Percentiles rank a stretch among this genome's conserved stretches.
Conservation (phyloP, 2,888 invertebrate species). For the Anodontia alba region DNA sequence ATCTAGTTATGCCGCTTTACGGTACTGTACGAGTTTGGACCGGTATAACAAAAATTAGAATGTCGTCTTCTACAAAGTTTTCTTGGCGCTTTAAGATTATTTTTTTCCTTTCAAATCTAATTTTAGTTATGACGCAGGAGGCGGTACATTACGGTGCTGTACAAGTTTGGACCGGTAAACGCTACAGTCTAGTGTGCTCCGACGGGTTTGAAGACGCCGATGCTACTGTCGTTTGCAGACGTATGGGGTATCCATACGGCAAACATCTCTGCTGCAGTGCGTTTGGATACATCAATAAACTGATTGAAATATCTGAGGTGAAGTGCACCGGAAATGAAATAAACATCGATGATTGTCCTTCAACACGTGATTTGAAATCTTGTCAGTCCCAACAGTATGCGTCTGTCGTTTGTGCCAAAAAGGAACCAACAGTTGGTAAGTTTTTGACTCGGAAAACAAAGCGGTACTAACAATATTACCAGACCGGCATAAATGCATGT, state of each 20-base stretch:
- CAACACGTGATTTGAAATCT: slow-evolving; percentile 18
- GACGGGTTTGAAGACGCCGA: slow-evolving; percentile 89
- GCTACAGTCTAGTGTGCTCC: slow-evolving; percentile 87
- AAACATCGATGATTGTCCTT: slow-evolving; percentile 59
- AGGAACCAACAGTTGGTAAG: slow-evolving; percentile 46
- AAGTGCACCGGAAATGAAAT: slow-evolving; percentile 85
- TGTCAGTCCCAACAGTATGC: slow-evolving; percentile 69
- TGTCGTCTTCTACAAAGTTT: no score
- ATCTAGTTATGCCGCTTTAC: slow-evolving; percentile 58
- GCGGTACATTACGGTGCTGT: slow-evolving; percentile 66
- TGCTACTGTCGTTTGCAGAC: slow-evolving; percentile 86
- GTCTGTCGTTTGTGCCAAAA: slow-evolving; percentile 75
- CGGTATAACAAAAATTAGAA: no score
- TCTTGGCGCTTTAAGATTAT: no score
- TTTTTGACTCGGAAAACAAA: not conserved
- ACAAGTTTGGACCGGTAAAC: slow-evolving; percentile 57
- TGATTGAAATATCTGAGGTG: slow-evolving; percentile 69
- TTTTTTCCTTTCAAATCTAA: no score
- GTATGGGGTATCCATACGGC: slow-evolving; percentile 84
- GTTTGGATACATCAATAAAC: slow-evolving; percentile 56
- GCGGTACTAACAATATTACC: no score
- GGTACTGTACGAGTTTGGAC: slow-evolving; percentile 67
- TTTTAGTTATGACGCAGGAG: slow-evolving; percentile 56
- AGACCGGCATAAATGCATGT: no score
- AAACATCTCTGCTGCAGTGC: slow-evolving; percentile 68